Evolutionary conservation across 2,888 invertebrate species (phyloP), one percentile per base, ranked within the genome.

Genomic region (Spodoptera exigua): DNA sequence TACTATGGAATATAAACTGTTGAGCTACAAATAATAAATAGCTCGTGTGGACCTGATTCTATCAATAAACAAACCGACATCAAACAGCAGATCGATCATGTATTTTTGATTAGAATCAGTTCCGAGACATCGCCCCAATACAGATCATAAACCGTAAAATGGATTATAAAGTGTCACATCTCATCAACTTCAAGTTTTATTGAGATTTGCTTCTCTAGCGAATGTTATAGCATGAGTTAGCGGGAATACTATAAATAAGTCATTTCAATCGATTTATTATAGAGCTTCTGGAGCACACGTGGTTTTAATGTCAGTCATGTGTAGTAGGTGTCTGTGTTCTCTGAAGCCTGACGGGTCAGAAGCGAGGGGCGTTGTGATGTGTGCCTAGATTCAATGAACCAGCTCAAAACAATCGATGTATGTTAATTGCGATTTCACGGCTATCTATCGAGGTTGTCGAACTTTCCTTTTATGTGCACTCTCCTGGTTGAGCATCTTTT

Each of bases 341-440:
- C 63, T 55, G 61, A 71, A 66, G 77, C 58, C 61, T 44, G 74
- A 66, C 70, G 73, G 85, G 84, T 84, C 85, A 86, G 68, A 70
- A 78, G 74, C 79, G 61, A 65, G 65, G 69, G 72, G 68, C 58
- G 60, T 55, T 40, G 55, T 70, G 74, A 74, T 77, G 74, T 75
- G 75, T 65, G 74, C 72, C 74, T 74, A 75, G 65, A 78, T 81
- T 84, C 81, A 84, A 83, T 80, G 78, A 81, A 81, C 81, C 78
- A 78, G 75, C 78, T 78, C 82, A 79, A 85, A 86, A 88, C 89
- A 86, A 89, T 86, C 80, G 80, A 86, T 84, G 85, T 84, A 77
- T 88, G 85, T 85, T 88, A 87, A 89, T 89, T 86, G 84, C 80
- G 68, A 84, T 82, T 85, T 84, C 83, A 81, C 78, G 79, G 82